Percentiles rank a stretch among this genome's conserved stretches.
phyloP scores from a whole-genome alignment of 2,888 invertebrate genomes.

The Drosophila paramelanica region DNA sequence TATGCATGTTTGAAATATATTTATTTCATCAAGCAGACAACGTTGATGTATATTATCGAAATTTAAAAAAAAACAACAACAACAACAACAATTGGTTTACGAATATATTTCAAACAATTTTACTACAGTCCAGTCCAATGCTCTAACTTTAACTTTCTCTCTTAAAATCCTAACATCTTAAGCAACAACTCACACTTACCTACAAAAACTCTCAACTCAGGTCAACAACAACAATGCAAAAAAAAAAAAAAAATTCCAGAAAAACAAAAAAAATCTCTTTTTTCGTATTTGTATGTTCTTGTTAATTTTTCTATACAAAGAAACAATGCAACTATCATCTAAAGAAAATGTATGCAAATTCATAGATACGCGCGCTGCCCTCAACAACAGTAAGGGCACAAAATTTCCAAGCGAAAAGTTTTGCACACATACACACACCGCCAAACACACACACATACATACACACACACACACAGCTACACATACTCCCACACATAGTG shows the following conservation, averaged over 20 bases:
- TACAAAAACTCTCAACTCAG: conserved; percentile 65
- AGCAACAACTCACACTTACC: conserved; percentile 72
- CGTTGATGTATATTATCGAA: conserved; percentile 26
- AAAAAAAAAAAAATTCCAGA: conserved; percentile 42
- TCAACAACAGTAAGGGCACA: conserved; percentile 59
- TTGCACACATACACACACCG: conserved; percentile 26
- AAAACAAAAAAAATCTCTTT: conserved; percentile 81
- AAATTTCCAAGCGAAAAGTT: conserved; percentile 57
- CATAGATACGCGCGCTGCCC: conserved; percentile 81
- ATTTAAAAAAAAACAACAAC: neutral
- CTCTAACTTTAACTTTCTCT: conserved; percentile 76
- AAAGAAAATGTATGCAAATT: conserved; percentile 84
- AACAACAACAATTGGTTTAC: neutral
- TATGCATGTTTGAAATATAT: conserved; percentile 58
- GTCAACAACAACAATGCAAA: conserved; percentile 62
- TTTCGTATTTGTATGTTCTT: conserved; percentile 85
- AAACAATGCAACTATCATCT: conserved; percentile 82
- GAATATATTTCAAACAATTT: conserved; percentile 54
- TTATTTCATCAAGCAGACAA: conserved; percentile 1
- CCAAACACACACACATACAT: conserved; percentile 13
- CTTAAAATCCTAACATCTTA: conserved; percentile 57
- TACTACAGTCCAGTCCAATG: conserved; percentile 56
- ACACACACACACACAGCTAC: conserved; percentile 8
- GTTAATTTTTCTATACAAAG: conserved; percentile 83
- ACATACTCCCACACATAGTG: conserved; percentile 16